These are phyloP conservation scores for Sisyra terminalis DNA, from an alignment of 2,888 invertebrate species.

Conservation along the genomic window DNA sequence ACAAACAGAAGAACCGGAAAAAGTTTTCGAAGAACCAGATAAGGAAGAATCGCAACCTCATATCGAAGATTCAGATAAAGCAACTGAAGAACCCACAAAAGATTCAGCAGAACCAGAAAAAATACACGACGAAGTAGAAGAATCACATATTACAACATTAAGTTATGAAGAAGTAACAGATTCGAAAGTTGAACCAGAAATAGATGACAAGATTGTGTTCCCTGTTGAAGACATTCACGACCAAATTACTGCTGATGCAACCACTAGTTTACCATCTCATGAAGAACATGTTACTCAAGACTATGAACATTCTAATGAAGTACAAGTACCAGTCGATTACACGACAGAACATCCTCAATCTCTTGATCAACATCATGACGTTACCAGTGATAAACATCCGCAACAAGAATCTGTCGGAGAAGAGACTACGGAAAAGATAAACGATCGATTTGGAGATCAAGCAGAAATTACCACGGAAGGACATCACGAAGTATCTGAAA, in stretches of 20 bases:
- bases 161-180: constrained; percentile 2
- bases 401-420: constrained; percentile 8
- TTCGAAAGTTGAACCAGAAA: constrained; percentile 3
- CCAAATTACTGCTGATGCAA: neutral
- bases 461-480: neutral
- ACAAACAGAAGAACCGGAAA: neutral
- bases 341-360: neutral
- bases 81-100: constrained; percentile 2
- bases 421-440: constrained; percentile 6
- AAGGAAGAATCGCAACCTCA: constrained; percentile 5
- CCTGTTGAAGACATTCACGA: neutral
- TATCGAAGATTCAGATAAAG: constrained; percentile 1
- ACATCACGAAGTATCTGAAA: constrained; percentile 5
- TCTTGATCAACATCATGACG: neutral
- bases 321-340: neutral
- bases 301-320: constrained; percentile 10
- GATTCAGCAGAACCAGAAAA: neutral
- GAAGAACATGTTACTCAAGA: constrained; percentile 7
- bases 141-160: constrained; percentile 1
- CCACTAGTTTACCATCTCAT: neutral
- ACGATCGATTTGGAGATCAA: constrained; percentile 11
- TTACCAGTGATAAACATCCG: neutral
- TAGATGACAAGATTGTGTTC: constrained; percentile 1
- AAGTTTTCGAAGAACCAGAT: neutral
- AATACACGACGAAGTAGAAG: neutral